Base-by-base conservation (phyloP, 2,888 invertebrate species). In the Drosophila quasianomalipes region DNA sequence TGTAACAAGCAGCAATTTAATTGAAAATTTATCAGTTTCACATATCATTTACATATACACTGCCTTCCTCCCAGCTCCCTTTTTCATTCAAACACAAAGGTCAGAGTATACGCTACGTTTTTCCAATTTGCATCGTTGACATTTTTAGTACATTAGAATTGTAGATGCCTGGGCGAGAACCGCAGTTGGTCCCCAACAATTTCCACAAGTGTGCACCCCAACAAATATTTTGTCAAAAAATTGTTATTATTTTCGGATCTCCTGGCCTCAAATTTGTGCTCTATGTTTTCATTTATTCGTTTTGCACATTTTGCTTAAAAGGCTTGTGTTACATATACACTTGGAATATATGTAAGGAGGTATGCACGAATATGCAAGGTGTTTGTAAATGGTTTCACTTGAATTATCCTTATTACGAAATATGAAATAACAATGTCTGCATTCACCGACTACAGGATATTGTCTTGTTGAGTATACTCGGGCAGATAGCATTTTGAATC, bases 1-100 rank as follows among this genome's bases (percentile, higher is more conserved):
- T 68, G 59, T 30, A 72, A 62, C 73, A 67, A 61, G 66, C 65
- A 70, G 77, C 80, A 81, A 81, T 87, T 89, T 90, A 90, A 89
- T 89, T 89, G 89, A 83, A 90, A 90, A 83, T 81, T 84, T 85
- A 88, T 89, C 89, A 83, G 82, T 81, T 83, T 79, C 79, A 77
- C 78, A 79, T 82, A 83, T 84, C 81, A 85, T 87, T 87, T 90
- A 89, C 87, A 90, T 90, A 76, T 64, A 51, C 52, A 35, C 57
- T 30, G 57, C 39, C 49, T 28, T n/a, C 55, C 19, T 16, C 4
- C 67, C 19, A 53, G 28, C 19, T n/a, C 33, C 26, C 28, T 26
- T 14, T 12, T 37, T 19, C 26, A 12, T 12, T 14, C 28, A 37
- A n/a, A 33, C 16, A 54, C 35, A 55, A 12, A 35, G 44, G 37